Percentiles rank a stretch among this genome's conserved stretches.
Evolutionary conservation across 64 coral and sea anemone species (phyloP).

Genomic region (Montipora foliosa): DNA sequence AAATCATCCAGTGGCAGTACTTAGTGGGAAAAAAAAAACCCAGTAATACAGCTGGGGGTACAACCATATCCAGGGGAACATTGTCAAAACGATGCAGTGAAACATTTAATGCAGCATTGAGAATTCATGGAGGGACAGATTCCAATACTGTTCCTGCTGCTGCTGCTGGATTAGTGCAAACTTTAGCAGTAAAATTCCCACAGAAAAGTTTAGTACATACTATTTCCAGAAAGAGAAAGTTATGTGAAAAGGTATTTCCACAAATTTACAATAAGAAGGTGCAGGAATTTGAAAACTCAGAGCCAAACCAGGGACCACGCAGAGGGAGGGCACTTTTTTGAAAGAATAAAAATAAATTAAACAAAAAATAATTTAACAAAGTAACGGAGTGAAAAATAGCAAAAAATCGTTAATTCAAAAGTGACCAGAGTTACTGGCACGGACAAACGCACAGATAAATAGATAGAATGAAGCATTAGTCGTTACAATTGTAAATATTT

Average conservation of each 20-base stretch:
- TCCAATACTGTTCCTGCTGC: not conserved
- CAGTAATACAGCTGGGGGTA: not conserved
- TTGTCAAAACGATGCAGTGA: constrained; percentile 3
- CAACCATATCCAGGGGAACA: constrained; percentile 47
- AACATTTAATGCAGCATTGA: not conserved
- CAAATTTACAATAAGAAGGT: not conserved
- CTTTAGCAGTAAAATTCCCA: not conserved
- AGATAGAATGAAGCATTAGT: too few species aligned
- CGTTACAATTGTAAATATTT: too few species aligned
- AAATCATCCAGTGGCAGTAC: too few species aligned
- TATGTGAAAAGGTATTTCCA: not conserved
- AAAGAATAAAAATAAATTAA: too few species aligned
- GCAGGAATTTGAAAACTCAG: constrained; percentile 30
- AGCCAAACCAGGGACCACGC: not conserved
- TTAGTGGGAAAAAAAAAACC: too few species aligned
- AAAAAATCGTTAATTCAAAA: too few species aligned
- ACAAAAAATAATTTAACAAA: too few species aligned
- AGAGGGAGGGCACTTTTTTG: too few species aligned
- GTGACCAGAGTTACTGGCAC: too few species aligned
- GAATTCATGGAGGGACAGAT: constrained; percentile 1
- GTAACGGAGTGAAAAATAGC: too few species aligned
- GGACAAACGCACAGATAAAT: too few species aligned
- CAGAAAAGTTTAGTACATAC: not conserved
- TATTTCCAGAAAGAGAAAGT: not conserved
- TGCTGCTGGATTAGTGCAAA: constrained; percentile 3